phyloP scores from a whole-genome alignment of 2,113 vertebrate species.

The Oreotrochilus melanogaster region DNA sequence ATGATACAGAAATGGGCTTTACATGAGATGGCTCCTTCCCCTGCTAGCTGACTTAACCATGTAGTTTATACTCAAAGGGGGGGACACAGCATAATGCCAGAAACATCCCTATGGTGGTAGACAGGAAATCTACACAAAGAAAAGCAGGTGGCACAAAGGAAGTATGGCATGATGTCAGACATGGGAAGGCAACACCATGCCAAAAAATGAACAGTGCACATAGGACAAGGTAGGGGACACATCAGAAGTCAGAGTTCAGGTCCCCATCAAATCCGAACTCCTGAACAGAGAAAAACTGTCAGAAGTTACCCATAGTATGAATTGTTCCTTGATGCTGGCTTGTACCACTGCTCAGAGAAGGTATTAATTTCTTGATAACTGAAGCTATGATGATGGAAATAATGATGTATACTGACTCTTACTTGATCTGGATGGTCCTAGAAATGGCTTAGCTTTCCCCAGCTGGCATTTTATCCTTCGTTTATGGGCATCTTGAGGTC shows the following conservation, averaged over 20 bases:
- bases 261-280: accelerated
- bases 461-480: accelerated
- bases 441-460: not conserved
- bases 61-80: not conserved
- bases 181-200: not conserved
- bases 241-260: not conserved
- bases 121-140: not conserved
- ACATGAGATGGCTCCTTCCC: not conserved
- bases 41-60: not conserved
- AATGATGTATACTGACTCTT: not conserved
- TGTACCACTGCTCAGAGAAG: not conserved
- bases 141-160: not conserved
- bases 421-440: not conserved
- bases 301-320: not conserved
- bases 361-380: not conserved
- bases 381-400: not conserved
- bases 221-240: not conserved
- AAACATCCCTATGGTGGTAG: accelerated
- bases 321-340: not conserved
- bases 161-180: accelerated
- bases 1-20: not conserved
- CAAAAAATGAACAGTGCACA: not conserved
- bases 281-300: not conserved
- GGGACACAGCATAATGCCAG: not conserved
- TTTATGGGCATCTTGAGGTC: no score